These are phyloP conservation scores for Tor tambroides DNA, from an alignment of 2,113 vertebrate genomes.

Conservation along the genomic window DNA sequence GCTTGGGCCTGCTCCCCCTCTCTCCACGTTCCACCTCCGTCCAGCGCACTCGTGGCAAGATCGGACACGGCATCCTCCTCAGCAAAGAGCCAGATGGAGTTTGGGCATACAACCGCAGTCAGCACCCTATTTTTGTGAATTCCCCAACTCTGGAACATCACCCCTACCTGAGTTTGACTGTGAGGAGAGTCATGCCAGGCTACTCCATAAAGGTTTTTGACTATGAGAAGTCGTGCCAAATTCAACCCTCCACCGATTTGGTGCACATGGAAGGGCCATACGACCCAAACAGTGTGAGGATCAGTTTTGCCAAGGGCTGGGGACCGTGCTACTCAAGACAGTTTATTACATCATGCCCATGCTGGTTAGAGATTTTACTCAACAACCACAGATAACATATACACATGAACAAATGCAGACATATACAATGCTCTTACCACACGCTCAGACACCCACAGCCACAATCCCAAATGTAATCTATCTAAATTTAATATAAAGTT, in stretches of 20 bases:
- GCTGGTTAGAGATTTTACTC: conserved; percentile 96
- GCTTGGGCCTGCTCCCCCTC: conserved; percentile 86
- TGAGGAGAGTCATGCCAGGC: conserved; percentile 92
- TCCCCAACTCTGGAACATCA: conserved; percentile 94
- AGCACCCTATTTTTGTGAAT: conserved; percentile 96
- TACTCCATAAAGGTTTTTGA: conserved; percentile 97
- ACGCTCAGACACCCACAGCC: conserved; percentile 49
- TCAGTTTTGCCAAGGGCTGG: conserved; percentile 98
- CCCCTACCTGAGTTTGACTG: conserved; percentile 81
- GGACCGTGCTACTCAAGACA: conserved; percentile 95
- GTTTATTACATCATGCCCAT: conserved; percentile 98
- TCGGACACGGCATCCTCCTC: conserved; percentile 93
- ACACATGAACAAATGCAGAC: conserved; percentile 37
- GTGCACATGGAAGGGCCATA: conserved; percentile 88
- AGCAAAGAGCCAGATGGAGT: conserved; percentile 93
- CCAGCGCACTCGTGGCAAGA: conserved; percentile 91
- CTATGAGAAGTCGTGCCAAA: conserved; percentile 86
- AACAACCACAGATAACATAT: conserved; percentile 85
- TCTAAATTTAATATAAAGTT: conserved; percentile 99
- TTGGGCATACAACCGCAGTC: conserved; percentile 97
- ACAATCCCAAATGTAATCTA: conserved; percentile 90
- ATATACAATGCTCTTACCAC: conserved; percentile 29
- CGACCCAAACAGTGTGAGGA: conserved; percentile 93
- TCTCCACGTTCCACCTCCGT: conserved; percentile 81
- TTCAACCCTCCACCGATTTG: conserved; percentile 79